Evolutionary conservation across 1,140 invertebrate species (phyloP).

Genomic region (Formica exsecta): DNA sequence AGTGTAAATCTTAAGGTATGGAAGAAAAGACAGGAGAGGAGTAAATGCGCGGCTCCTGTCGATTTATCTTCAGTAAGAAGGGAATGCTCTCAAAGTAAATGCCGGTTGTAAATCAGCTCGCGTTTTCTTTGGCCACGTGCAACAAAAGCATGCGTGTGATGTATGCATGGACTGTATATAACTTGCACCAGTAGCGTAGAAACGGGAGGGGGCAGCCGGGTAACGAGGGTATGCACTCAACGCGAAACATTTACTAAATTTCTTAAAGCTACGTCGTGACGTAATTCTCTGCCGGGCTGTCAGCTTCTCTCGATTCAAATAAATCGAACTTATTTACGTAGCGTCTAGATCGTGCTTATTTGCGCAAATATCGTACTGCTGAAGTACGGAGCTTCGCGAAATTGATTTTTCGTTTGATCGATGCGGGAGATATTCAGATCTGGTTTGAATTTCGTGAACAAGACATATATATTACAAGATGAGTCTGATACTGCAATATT

Average conservation of each 20-base stretch:
- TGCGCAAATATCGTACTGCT: conserved; percentile 52
- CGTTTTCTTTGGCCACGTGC: conserved; percentile 71
- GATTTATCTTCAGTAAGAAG: conserved; percentile 76
- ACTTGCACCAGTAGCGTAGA: conserved; percentile 38
- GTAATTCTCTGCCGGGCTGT: conserved; percentile 50
- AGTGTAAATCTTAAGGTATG: conserved; percentile 59
- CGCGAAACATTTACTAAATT: conserved; percentile 57
- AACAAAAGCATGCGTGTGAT: conserved; percentile 67
- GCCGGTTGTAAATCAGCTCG: conserved; percentile 73
- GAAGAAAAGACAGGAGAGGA: conserved; percentile 55
- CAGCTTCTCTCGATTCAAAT: conserved; percentile 49
- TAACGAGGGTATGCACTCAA: conserved; percentile 59
- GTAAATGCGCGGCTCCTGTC: conserved; percentile 63
- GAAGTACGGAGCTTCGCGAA: conserved; percentile 50
- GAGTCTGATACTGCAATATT: not conserved
- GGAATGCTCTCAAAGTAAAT: conserved; percentile 69
- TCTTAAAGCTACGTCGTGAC: conserved; percentile 58
- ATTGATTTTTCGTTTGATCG: conserved; percentile 54
- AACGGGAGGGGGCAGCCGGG: conserved; percentile 4
- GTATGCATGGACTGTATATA: conserved; percentile 63
- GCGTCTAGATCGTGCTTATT: conserved; percentile 45
- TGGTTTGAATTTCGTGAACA: conserved; percentile 41
- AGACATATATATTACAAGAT: conserved; percentile 14
- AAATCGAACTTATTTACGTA: conserved; percentile 63
- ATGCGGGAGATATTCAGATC: conserved; percentile 34